Evolutionary conservation across 1,140 invertebrate genomes (phyloP), one percentile per base, ranked within the genome.

Genomic region (Macrotrachela quadricornifera): DNA sequence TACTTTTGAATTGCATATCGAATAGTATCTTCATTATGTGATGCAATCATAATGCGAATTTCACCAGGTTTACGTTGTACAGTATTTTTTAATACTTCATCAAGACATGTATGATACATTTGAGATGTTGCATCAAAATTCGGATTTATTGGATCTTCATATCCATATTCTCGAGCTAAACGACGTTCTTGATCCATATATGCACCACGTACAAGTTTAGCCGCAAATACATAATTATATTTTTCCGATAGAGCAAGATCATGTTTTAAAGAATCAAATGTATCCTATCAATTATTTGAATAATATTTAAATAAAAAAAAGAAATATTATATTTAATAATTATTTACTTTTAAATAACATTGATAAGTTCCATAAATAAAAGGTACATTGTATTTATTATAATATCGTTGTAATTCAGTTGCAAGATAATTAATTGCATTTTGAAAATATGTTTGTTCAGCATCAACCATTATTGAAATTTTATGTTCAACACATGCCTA

Each of bases 301-400:
- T 8, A 30, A 30, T 30, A n/a, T n/a, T n/a, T n/a, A n/a, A n/a
- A n/a, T n/a, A n/a, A n/a, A n/a, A n/a, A n/a, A n/a, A n/a, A n/a
- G 21, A 53, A 43, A 49, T 57, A 4, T 30, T 30, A 2, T 30
- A 4, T 8, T 30, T 30, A 2, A 30, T 4, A 30, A 30, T 30
- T 30, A 30, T 8, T 30, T 30, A 72, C 72, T 61, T 86, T 85
- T 61, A 97, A 74, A 71, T 99, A 99, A 62, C 90, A 94, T 72
- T 99, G 94, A 74, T 99, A 97, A 37, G 94, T 99, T 73, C 97
- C 97, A 74, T 95, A 95, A 53, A 99, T 83, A 59, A 94, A 80
- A 50, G 87, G 85, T 72, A 30, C 21, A 30, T 62, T 62, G 57
- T 73, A 65, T 63, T 63, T 62, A 57, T 69, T 69, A 46, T 86